These are phyloP conservation scores for Caenorhabditis tropicalis DNA, from an alignment of 1,140 invertebrate genomes.

Conservation along the genomic window DNA sequence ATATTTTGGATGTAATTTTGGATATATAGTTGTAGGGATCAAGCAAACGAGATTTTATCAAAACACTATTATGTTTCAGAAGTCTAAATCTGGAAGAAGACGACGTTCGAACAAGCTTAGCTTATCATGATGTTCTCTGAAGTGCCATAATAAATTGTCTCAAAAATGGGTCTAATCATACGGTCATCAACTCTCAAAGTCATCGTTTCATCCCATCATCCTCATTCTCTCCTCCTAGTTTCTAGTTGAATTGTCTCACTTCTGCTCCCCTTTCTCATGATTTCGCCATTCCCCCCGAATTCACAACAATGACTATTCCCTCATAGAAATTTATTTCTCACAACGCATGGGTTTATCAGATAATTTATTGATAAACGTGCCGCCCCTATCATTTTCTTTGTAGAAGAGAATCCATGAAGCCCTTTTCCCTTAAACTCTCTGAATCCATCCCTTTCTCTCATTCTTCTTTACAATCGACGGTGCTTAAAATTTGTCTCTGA, in stretches of 20 bases:
- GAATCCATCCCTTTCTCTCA: not conserved
- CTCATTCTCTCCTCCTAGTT: not conserved
- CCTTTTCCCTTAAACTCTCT: not conserved
- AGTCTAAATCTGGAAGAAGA: conserved; percentile 25
- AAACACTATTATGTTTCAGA: too few species aligned
- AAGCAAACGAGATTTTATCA: too few species aligned
- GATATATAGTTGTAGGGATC: too few species aligned
- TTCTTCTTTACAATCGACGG: not conserved
- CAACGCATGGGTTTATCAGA: conserved; percentile 19
- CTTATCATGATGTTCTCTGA: conserved; percentile 32
- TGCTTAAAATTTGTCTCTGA: not conserved
- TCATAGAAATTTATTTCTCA: not conserved
- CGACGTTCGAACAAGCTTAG: conserved; percentile 1
- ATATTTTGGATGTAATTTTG: too few species aligned
- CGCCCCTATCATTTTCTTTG: not conserved
- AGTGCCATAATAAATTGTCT: not conserved
- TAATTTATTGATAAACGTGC: conserved; percentile 33
- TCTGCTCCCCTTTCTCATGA: not conserved
- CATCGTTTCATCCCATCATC: not conserved
- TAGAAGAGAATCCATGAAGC: conserved; percentile 22
- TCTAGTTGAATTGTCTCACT: not conserved
- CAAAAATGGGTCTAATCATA: not conserved
- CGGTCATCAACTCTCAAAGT: conserved; percentile 13
- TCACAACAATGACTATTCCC: not conserved
- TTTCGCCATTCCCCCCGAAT: conserved; percentile 11